Base-by-base conservation (phyloP, 2,113 vertebrate genomes). In the Hippocampus mohnikei region DNA sequence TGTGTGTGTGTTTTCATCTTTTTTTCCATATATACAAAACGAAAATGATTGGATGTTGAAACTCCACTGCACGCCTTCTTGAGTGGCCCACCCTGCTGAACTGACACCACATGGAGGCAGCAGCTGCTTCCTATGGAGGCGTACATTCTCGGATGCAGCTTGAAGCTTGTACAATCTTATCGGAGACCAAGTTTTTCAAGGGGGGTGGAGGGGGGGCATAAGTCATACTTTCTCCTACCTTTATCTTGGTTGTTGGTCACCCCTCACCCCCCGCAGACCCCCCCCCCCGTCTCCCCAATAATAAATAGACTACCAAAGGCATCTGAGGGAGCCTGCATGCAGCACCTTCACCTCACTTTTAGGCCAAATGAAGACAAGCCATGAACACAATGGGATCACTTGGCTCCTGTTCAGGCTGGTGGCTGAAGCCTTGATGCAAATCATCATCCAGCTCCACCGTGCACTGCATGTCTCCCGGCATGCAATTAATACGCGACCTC, bases 381-480 rank as follows among this genome's bases (percentile, higher is more conserved):
- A 42, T 7, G 12, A 64, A 42, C 21, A 29, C 66, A 53, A 67
- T 37, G 29, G 18, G 46, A 55, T 12, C 33, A 25, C 40, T 74
- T 1, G 18, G 66, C 69, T 64, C 46, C 58, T 69, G 70, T 41
- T 71, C 55, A 56, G 21, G 58, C 62, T 69, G 40, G 23, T 42
- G 62, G 77, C 40, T 75, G 76, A 78, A 83, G 76, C 64, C 27
- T 72, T 41, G 70, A 55, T 73, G 61, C 33, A 40, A 33, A 66
- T 44, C 25, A 65, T 65, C 65, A 48, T 41, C 20, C 52, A 80
- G 69, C 83, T 70, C 70, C 11, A 75, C 71, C 81, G 81, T 64
- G 40, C 82, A 73, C 81, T 77, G 77, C 81, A 87, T 79, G 80
- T 90, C 87, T 89, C 79, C 84, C 82, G 82, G 87, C 87, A 78